Percentiles rank a stretch among this genome's conserved stretches.
Evolutionary conservation across 2,797 vertebrate genomes (phyloP).

Genomic region (Chelon labrosus): DNA sequence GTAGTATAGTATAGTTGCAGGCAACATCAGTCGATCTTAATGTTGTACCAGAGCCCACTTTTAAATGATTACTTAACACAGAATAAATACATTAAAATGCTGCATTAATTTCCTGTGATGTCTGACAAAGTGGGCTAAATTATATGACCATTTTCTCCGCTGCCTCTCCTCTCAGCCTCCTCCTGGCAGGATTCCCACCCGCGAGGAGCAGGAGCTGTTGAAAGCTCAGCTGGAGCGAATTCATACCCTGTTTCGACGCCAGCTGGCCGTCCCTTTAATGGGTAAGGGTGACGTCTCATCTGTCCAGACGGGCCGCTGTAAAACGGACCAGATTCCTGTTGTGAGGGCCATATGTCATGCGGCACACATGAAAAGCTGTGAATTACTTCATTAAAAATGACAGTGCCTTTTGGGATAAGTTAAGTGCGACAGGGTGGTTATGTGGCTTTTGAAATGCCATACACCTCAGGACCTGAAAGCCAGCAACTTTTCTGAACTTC

Average conservation of each 20-base stretch:
- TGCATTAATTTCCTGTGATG: conserved; percentile 16
- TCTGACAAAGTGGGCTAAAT: conserved; percentile 12
- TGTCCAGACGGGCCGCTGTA: conserved; percentile 41
- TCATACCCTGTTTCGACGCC: conserved; percentile 93
- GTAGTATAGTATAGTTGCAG: not conserved
- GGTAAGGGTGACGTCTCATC: conserved; percentile 82
- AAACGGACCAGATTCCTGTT: conserved; percentile 28
- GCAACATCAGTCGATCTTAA: not conserved
- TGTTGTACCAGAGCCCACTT: not conserved
- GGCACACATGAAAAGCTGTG: conserved; percentile 12
- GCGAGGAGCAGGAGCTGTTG: conserved; percentile 91
- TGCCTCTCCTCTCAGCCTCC: conserved; percentile 85
- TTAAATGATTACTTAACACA: not conserved
- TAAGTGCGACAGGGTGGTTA: not conserved
- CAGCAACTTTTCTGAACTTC: conserved; percentile 16
- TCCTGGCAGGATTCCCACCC: conserved; percentile 88
- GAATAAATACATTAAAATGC: not conserved
- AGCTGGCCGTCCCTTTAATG: conserved; percentile 93
- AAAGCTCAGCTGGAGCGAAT: conserved; percentile 92
- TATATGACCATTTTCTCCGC: conserved; percentile 35
- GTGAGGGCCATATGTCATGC: conserved; percentile 4
- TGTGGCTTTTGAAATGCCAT: conserved; percentile 14
- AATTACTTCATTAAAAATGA: conserved; percentile 12
- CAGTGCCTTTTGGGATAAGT: not conserved
- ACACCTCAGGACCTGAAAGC: not conserved